Base-by-base conservation (phyloP, 2,797 vertebrate species). In the Argya squamiceps region DNA sequence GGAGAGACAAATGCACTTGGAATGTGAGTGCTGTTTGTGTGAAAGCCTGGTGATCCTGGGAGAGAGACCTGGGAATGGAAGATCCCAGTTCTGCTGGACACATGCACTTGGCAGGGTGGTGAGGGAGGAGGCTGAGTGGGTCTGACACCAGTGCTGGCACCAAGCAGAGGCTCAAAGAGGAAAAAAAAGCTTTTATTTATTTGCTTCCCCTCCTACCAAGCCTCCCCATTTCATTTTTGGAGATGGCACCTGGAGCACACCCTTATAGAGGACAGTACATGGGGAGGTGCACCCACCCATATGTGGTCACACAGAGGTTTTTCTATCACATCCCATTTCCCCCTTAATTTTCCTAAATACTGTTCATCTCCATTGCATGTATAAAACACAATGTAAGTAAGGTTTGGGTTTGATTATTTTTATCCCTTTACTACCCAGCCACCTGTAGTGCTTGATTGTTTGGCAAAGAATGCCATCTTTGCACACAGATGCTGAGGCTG, bases 21-120 rank as follows among this genome's bases (percentile, higher is more conserved):
- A 71, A 49, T 14, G 41, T 21, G 10, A 34, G 69, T 43, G 47
- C 7, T 63, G 2, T 41, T 59, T n/a, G 43, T 56, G 34, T 29
- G 17, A 14, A 37, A 69, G 21, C 17, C 43, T 53, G 70, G 36
- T 21, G 36, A 5, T 34, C 18, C 2, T 59, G 63, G 30, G 50
- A 30, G 59, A 30, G 46, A 27, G 41, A 3, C 4, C 24, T 2
- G 14, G 43, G 18, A 82, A 21, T 12, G 50, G 23, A 36, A 43
- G 79, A 22, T 47, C 12, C 3, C 8, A 23, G 50, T 15, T 37
- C 75, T 83, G 39, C 47, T n/a, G 52, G 32, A 32, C 44, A 37
- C 16, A 6, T 0, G 10, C 27, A 9, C 53, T 36, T 32, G 36
- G 8, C 32, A 39, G 53, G 0, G 1, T 2, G 4, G 6, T 1